These are phyloP conservation scores for Lamproptera curius DNA, from an alignment of 2,888 invertebrate species.

Conservation along the genomic window DNA sequence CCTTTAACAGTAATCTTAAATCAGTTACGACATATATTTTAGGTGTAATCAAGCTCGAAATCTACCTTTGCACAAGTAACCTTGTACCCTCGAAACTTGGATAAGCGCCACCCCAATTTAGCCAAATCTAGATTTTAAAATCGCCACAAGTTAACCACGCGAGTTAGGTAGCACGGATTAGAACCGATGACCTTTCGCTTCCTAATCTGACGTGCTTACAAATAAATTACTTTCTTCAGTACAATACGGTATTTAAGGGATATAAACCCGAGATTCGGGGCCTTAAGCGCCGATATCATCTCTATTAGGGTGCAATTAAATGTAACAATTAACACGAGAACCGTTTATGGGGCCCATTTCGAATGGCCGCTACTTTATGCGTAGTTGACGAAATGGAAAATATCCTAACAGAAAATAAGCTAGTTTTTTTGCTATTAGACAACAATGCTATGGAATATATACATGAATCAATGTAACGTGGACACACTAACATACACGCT, in stretches of 20 bases:
- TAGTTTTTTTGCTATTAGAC: too few species aligned
- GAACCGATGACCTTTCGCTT: slow-evolving; percentile 2
- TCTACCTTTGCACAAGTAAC: neutral
- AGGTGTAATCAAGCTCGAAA: neutral
- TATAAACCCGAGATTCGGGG: neutral
- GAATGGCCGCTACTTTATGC: too few species aligned
- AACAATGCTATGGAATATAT: too few species aligned
- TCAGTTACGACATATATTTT: neutral
- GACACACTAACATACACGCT: too few species aligned
- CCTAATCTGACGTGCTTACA: neutral
- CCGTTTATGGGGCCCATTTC: too few species aligned
- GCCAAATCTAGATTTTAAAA: slow-evolving; percentile 5
- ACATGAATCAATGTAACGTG: too few species aligned
- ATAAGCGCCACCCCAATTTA: neutral
- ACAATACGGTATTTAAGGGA: slow-evolving; percentile 5
- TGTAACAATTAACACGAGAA: neutral
- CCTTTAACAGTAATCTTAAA: neutral
- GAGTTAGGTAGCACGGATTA: neutral
- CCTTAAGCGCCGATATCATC: neutral
- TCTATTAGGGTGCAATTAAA: neutral
- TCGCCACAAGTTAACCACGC: neutral
- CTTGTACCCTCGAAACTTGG: neutral
- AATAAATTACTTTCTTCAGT: slow-evolving; percentile 6
- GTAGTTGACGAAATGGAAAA: too few species aligned
- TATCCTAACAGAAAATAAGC: too few species aligned